These are phyloP conservation scores for Noctilio leporinus DNA, from an alignment of 2,113 vertebrate species.

Conservation along the genomic window DNA sequence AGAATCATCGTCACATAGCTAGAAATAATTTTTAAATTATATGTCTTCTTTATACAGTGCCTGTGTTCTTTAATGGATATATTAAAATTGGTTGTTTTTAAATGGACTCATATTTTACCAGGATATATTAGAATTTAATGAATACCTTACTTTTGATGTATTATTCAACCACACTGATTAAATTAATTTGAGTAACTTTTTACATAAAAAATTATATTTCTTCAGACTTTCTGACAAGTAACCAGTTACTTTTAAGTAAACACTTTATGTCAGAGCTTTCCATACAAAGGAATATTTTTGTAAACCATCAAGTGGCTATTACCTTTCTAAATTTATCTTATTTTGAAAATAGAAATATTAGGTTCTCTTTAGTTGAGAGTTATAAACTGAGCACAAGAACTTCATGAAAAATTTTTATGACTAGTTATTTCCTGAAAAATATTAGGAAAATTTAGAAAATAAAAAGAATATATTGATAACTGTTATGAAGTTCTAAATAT, in stretches of 20 bases:
- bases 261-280: neutral
- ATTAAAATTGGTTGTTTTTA: neutral
- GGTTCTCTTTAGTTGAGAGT: neutral
- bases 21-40: neutral
- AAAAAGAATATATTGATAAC: conserved; percentile 25
- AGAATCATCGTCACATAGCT: neutral
- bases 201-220: neutral
- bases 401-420: conserved; percentile 13
- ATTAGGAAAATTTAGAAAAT: neutral
- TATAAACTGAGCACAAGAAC: neutral
- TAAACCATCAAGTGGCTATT: neutral
- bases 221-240: neutral
- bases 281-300: neutral
- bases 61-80: neutral
- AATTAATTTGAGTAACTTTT: neutral
- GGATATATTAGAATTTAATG: neutral
- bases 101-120: neutral
- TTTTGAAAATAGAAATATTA: conserved; percentile 9
- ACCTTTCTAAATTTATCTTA: conserved; percentile 1
- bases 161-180: neutral
- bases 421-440: conserved; percentile 10
- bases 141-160: neutral
- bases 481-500: neutral
- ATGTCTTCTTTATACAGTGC: neutral
- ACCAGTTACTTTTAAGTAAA: neutral